phyloP scores from a whole-genome alignment of 30 jellyfish, hydroid and myxozoan genomes.

The Catostylus mosaicus region DNA sequence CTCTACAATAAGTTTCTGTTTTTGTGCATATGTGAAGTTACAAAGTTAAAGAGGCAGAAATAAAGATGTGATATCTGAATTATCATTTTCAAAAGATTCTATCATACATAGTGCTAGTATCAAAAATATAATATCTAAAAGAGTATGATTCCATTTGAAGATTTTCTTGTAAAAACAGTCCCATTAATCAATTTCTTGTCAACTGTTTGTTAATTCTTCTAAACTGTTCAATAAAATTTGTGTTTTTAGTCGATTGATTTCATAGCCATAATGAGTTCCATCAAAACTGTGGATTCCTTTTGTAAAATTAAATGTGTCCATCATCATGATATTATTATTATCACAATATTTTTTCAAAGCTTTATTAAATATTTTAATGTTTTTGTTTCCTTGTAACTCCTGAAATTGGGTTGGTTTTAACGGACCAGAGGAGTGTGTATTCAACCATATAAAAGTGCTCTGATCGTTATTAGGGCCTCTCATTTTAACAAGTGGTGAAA shows the following conservation, averaged over 20 bases:
- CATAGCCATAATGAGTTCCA: conserved; percentile 97
- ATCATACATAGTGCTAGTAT: too few relatives aligned
- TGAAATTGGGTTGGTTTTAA: conserved; percentile 85
- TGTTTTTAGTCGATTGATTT: conserved; percentile 71
- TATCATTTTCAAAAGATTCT: too few relatives aligned
- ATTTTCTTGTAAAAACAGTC: too few relatives aligned
- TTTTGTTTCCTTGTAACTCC: conserved; percentile 69
- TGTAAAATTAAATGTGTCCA: conserved; percentile 87
- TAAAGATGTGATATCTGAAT: too few relatives aligned
- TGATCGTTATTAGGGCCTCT: not conserved
- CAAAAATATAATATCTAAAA: too few relatives aligned
- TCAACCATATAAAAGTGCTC: conserved; percentile 79
- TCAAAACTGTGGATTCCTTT: conserved; percentile 93
- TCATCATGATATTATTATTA: conserved; percentile 31
- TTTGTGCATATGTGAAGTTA: too few relatives aligned
- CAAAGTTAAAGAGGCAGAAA: too few relatives aligned
- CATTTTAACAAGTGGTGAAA: conserved; percentile 61
- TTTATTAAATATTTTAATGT: conserved; percentile 56
- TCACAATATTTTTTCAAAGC: conserved; percentile 59
- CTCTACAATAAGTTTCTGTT: too few relatives aligned
- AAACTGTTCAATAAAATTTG: conserved; percentile 75
- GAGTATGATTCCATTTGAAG: too few relatives aligned
- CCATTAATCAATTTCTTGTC: not conserved
- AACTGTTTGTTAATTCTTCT: conserved; percentile 3
- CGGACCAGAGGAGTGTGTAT: conserved; percentile 89